Evolutionary conservation across 2,797 vertebrate genomes (phyloP).

Genomic region (Pogoniulus pusillus): DNA sequence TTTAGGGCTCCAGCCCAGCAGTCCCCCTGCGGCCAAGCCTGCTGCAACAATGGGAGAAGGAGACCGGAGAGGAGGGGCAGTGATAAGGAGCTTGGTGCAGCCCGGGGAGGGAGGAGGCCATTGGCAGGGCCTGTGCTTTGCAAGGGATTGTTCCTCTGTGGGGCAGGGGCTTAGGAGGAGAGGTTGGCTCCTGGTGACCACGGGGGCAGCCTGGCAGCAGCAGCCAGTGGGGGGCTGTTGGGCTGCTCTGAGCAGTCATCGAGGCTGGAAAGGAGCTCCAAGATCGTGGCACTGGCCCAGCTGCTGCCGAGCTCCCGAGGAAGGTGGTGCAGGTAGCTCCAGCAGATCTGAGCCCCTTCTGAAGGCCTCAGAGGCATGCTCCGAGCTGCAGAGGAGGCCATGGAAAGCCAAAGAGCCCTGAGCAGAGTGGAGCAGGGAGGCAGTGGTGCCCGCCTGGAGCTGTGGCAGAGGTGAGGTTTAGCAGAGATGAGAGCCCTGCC

Average conservation of each 20-base stretch:
- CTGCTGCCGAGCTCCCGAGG: too few relatives aligned
- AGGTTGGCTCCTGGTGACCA: neutral
- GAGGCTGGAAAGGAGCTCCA: too few relatives aligned
- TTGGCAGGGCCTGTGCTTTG: too few relatives aligned
- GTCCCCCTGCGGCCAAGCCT: neutral
- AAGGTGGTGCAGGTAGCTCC: rapidly evolving
- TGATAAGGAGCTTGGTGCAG: neutral
- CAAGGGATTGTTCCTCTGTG: neutral
- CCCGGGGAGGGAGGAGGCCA: too few relatives aligned
- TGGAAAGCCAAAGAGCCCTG: neutral
- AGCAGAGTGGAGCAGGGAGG: neutral
- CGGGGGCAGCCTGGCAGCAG: neutral
- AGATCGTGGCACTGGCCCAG: too few relatives aligned
- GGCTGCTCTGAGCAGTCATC: neutral
- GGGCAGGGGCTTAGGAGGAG: neutral
- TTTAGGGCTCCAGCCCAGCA: neutral
- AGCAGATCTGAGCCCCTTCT: neutral
- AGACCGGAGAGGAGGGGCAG: neutral
- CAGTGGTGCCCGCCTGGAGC: too few relatives aligned
- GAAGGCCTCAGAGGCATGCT: neutral
- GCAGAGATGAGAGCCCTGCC: rapidly evolving
- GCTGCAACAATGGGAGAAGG: neutral
- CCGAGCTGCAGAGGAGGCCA: neutral
- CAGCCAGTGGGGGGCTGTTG: rapidly evolving
- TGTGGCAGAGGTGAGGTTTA: too few relatives aligned